Conservation (phyloP, 2,113 vertebrate genomes). For the Coturnix japonica region DNA sequence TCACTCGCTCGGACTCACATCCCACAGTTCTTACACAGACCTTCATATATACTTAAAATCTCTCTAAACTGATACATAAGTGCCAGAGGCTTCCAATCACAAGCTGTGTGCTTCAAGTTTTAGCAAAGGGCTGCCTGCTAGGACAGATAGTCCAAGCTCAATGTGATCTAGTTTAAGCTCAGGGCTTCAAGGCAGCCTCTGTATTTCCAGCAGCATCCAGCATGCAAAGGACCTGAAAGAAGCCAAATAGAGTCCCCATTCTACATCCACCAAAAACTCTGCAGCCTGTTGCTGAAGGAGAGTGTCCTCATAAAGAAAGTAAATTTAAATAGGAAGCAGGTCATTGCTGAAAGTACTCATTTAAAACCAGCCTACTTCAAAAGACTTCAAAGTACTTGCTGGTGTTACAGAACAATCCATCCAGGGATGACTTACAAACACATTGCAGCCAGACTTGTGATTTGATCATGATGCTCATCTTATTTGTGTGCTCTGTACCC, state of each 20-base stretch:
- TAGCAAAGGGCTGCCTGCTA: not conserved
- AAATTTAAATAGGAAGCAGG: not conserved
- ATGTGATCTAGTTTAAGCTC: not conserved
- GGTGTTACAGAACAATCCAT: not conserved
- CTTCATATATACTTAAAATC: not conserved
- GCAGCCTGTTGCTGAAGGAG: not conserved
- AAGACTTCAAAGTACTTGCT: slow-evolving; percentile 4
- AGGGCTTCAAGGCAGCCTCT: accelerated
- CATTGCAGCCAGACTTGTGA: not conserved
- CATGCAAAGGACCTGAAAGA: not conserved
- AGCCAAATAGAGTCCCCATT: not conserved
- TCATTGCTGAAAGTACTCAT: not conserved
- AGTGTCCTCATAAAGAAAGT: not conserved
- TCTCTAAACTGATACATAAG: not conserved
- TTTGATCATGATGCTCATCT: not conserved
- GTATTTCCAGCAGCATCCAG: not conserved
- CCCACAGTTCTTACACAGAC: not conserved
- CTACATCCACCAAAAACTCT: not conserved
- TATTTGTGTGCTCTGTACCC: not conserved
- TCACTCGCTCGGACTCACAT: not conserved
- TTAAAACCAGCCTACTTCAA: not conserved
- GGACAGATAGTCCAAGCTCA: not conserved
- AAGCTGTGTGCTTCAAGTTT: not conserved
- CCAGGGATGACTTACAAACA: not conserved
- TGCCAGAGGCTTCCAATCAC: not conserved